A percentile compares a stretch with the other conserved stretches of the same genome.
Conservation (phyloP, 1,140 invertebrate genomes). For the Panagrolaimus sp. region DNA sequence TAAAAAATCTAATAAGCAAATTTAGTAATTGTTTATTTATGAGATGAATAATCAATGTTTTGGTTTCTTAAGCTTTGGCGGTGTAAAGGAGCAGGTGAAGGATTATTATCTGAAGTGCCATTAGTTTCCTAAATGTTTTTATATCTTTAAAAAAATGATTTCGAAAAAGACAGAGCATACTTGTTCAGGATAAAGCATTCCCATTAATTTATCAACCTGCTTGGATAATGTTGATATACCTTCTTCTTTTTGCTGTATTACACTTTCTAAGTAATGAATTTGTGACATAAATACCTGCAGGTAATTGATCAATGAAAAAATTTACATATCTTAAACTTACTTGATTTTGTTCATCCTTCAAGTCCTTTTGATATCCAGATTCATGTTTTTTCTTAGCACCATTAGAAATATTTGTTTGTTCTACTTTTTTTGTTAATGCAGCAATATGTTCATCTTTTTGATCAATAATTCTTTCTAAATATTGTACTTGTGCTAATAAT, state of each 20-base stretch:
- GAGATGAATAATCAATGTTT: too few species aligned
- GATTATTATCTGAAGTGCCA: too few species aligned
- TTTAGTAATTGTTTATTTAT: too few species aligned
- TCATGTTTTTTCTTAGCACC: background rate
- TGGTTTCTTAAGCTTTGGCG: too few species aligned
- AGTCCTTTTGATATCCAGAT: background rate
- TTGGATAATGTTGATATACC: background rate
- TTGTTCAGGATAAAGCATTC: background rate
- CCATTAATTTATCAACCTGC: background rate
- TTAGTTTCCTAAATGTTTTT: too few species aligned
- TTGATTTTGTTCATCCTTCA: constrained; percentile 9
- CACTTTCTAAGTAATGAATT: constrained; percentile 10
- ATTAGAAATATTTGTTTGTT: constrained; percentile 4
- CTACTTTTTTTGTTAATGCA: constrained; percentile 10
- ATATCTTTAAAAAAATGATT: too few species aligned
- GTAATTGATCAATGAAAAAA: background rate
- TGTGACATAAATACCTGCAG: constrained; percentile 4
- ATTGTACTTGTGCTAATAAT: constrained; percentile 9
- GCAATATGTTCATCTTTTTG: constrained; percentile 14
- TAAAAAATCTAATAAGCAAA: too few species aligned
- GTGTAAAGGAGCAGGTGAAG: too few species aligned
- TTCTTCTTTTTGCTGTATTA: constrained; percentile 14
- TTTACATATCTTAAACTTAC: background rate
- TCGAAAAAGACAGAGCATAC: too few species aligned
- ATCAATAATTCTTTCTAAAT: background rate